Evolutionary conservation across 2,888 invertebrate genomes (phyloP).

Genomic region (Drosophila dives): DNA sequence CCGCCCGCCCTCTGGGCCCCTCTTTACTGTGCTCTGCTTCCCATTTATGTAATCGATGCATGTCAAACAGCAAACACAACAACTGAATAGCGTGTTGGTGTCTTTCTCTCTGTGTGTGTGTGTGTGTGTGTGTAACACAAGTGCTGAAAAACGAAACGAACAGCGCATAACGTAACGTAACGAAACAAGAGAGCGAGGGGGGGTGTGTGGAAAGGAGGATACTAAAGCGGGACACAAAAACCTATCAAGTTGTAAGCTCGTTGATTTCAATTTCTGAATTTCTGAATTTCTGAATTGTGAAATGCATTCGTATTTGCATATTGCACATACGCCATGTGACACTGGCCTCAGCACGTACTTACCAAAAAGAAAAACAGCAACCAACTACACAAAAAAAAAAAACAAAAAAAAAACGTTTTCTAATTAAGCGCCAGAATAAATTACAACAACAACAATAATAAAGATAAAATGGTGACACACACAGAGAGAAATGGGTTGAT

Average conservation of each 20-base stretch:
- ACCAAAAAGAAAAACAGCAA: conserved; percentile 8
- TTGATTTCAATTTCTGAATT: conserved; percentile 79
- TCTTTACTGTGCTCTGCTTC: conserved; percentile 5
- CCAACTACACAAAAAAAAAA: neutral
- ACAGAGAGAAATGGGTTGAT: neutral
- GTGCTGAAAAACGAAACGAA: conserved; percentile 60
- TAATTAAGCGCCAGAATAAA: conserved; percentile 69
- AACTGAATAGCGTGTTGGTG: conserved; percentile 46
- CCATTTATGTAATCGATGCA: conserved; percentile 78
- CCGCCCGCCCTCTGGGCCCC: neutral
- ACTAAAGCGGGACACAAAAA: conserved; percentile 59
- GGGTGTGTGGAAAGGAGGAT: neutral
- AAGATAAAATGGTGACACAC: conserved; percentile 38
- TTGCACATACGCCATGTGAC: conserved; percentile 68
- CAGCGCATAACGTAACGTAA: conserved; percentile 33
- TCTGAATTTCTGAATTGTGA: conserved; percentile 75
- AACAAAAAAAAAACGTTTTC: conserved; percentile 49
- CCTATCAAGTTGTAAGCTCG: conserved; percentile 76
- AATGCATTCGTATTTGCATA: conserved; percentile 74
- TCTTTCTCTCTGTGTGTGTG: conserved; percentile 46
- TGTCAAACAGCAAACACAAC: conserved; percentile 71
- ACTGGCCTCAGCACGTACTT: conserved; percentile 40
- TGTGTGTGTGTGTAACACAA: conserved; percentile 27
- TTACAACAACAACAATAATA: conserved; percentile 21
- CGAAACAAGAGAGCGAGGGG: conserved; percentile 1